Evolutionary conservation across 1,140 invertebrate genomes (phyloP).

Genomic region (Harlomillsia oculata): DNA sequence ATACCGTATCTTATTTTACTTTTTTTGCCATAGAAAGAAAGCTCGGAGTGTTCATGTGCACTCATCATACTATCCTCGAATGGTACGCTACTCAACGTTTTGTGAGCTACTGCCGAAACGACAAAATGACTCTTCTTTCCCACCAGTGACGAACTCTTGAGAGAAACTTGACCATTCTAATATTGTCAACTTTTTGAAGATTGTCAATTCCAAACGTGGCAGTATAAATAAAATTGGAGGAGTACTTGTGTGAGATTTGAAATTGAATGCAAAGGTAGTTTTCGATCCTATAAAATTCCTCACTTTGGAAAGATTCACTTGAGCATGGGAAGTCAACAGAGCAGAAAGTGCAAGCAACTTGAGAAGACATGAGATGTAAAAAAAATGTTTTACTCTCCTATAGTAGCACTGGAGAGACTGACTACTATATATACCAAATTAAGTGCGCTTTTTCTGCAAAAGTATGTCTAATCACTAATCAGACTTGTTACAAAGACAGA

Average conservation of each 20-base stretch:
- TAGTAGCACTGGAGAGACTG: too few relatives aligned
- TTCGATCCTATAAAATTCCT: too few relatives aligned
- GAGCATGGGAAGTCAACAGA: slow-evolving; percentile 11
- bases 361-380: slow-evolving; percentile 10
- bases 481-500: too few relatives aligned
- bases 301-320: slow-evolving; percentile 1
- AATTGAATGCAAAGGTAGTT: background rate
- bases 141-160: background rate
- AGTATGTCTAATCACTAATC: slow-evolving; percentile 24
- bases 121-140: too few relatives aligned
- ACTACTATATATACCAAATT: slow-evolving; percentile 19
- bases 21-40: too few relatives aligned
- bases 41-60: too few relatives aligned
- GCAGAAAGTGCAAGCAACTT: slow-evolving; percentile 27
- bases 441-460: slow-evolving; percentile 21
- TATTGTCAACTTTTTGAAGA: background rate
- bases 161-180: background rate
- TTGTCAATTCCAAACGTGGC: background rate
- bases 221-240: background rate
- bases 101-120: too few relatives aligned
- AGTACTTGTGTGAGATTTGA: background rate
- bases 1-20: too few relatives aligned
- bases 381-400: background rate
- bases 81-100: too few relatives aligned
- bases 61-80: too few relatives aligned